A percentile compares a stretch with the other conserved stretches of the same genome.
These are phyloP conservation scores for Phylloscopus collybita DNA, from an alignment of 2,797 vertebrate species.

Conservation along the genomic window DNA sequence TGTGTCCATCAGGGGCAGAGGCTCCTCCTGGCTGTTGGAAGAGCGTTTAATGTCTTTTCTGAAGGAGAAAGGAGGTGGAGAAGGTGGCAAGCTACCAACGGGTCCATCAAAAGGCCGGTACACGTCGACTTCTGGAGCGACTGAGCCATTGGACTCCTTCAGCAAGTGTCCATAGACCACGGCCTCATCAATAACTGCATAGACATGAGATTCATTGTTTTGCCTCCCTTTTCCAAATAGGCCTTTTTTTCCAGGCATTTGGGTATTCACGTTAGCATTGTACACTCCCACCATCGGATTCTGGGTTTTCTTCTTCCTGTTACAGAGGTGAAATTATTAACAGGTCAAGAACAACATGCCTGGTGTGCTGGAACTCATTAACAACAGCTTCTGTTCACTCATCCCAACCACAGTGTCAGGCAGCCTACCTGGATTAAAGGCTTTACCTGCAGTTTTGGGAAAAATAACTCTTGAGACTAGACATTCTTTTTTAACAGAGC, in stretches of 20 bases:
- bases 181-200: conserved; percentile 88
- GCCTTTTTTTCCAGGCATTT: conserved; percentile 73
- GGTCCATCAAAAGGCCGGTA: conserved; percentile 87
- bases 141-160: conserved; percentile 68
- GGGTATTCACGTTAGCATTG: conserved; percentile 82
- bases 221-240: conserved; percentile 80
- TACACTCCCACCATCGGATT: conserved; percentile 80
- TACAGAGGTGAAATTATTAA: not conserved
- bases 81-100: conserved; percentile 73
- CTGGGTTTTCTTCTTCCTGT: conserved; percentile 83
- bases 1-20: conserved; percentile 65
- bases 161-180: conserved; percentile 87
- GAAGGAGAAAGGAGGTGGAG: conserved; percentile 79
- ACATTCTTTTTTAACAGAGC: not conserved
- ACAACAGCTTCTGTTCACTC: not conserved
- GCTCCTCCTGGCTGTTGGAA: conserved; percentile 13
- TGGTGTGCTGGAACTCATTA: not conserved
- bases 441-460: not conserved
- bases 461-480: not conserved
- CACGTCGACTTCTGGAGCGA: conserved; percentile 79
- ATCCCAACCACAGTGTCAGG: not conserved
- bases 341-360: not conserved
- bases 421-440: not conserved
- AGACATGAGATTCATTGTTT: conserved; percentile 88
- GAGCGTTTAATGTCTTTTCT: conserved; percentile 45